Evolutionary conservation across 2,113 vertebrate species (phyloP).

Genomic region (Saguinus midas): DNA sequence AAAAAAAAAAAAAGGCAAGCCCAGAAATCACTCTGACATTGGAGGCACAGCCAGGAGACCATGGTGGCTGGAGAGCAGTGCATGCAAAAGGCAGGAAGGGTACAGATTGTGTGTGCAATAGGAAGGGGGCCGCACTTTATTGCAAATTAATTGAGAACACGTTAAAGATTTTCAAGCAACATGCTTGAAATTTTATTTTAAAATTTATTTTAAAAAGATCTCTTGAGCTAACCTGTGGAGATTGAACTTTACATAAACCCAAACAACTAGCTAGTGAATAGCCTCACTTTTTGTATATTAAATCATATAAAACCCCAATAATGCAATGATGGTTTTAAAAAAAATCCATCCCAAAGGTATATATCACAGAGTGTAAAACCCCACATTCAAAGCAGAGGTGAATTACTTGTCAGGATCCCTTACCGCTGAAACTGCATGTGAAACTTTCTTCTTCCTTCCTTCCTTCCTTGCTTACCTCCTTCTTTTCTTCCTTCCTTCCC

Average conservation of each 20-base stretch:
- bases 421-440: neutral
- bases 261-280: conserved; percentile 4
- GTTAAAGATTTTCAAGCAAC: neutral
- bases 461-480: accelerated
- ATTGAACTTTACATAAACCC: conserved; percentile 12
- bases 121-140: neutral
- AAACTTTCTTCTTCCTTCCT: neutral
- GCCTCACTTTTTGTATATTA: neutral
- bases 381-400: neutral
- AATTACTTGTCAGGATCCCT: neutral
- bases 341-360: neutral
- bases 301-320: neutral
- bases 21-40: neutral
- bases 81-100: neutral
- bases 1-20: neutral
- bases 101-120: neutral
- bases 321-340: neutral
- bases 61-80: neutral
- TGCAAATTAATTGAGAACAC: neutral
- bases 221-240: conserved; percentile 20
- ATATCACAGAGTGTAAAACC: neutral
- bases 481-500: accelerated
- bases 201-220: neutral
- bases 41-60: neutral
- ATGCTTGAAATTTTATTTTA: neutral